A percentile compares a stretch with the other conserved stretches of the same genome.
phyloP scores from a whole-genome alignment of 2,113 vertebrate species.

The Podiceps cristatus region DNA sequence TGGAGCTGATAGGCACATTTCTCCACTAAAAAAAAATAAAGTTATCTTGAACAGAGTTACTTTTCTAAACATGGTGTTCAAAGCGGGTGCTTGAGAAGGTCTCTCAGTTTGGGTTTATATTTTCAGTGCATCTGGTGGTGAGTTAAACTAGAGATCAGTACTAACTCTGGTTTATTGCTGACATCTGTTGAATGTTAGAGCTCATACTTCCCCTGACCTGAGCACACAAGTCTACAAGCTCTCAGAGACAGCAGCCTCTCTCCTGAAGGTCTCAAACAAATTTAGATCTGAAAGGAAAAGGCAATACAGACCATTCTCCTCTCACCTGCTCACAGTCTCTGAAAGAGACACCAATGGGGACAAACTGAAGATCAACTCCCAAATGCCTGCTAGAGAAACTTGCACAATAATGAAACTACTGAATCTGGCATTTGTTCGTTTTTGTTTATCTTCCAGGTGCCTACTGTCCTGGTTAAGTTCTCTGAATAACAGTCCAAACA shows the following conservation, averaged over 20 bases:
- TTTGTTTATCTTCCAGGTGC: not conserved
- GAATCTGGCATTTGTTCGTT: not conserved
- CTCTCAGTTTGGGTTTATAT: not conserved
- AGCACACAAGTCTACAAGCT: not conserved
- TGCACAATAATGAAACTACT: not conserved
- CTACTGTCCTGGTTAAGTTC: not conserved
- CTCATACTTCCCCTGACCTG: not conserved
- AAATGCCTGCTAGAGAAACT: not conserved
- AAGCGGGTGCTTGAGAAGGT: not conserved
- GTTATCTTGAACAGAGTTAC: not conserved
- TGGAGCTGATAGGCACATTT: not conserved
- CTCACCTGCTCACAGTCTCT: not conserved
- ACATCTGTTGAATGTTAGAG: not conserved
- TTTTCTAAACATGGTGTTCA: not conserved
- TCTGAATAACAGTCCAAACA: not conserved
- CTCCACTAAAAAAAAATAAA: not conserved
- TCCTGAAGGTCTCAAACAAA: not conserved
- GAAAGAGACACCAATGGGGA: not conserved
- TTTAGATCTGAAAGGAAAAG: not conserved
- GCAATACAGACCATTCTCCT: not conserved
- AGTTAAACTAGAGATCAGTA: not conserved
- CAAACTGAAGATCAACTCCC: not conserved
- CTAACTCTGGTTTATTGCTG: not conserved
- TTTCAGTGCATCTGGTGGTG: accelerated
- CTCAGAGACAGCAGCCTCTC: not conserved